A percentile compares a stretch with the other conserved stretches of the same genome.
These are phyloP conservation scores for Fulica atra DNA, from an alignment of 2,113 vertebrate species.

Conservation along the genomic window DNA sequence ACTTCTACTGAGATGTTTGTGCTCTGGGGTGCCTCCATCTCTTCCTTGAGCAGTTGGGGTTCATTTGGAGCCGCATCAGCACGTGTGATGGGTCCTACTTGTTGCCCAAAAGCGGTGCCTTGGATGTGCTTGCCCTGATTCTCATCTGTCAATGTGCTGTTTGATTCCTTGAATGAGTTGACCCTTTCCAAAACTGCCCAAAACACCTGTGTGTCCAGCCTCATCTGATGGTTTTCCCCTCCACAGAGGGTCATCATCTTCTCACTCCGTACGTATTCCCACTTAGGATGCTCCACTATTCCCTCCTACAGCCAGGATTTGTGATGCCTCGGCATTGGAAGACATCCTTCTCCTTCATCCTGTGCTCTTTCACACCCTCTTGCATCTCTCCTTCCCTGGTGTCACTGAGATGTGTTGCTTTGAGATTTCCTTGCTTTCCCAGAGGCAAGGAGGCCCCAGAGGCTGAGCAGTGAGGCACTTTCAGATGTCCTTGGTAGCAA, in stretches of 20 bases:
- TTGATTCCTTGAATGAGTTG: not conserved
- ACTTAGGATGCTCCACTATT: not conserved
- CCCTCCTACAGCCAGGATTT: not conserved
- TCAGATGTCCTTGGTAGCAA: not conserved
- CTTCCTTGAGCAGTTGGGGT: not conserved
- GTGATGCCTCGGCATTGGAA: not conserved
- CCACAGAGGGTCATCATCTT: not conserved
- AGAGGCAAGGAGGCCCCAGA: not conserved
- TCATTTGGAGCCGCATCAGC: not conserved
- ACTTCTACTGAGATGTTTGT: not conserved
- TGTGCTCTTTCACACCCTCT: not conserved
- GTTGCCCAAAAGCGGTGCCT: not conserved
- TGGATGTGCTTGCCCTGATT: not conserved
- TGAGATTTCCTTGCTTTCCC: not conserved
- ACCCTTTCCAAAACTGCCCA: not conserved
- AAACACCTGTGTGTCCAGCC: not conserved
- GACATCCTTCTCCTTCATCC: not conserved
- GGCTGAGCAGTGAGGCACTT: not conserved
- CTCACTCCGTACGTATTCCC: not conserved
- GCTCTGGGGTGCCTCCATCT: not conserved
- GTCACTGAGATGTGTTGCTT: not conserved
- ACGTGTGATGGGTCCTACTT: not conserved
- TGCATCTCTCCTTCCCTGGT: not conserved
- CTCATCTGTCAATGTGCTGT: not conserved
- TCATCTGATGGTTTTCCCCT: not conserved